Percentiles rank a stretch among this genome's conserved stretches.
Evolutionary conservation across 2,888 invertebrate genomes (phyloP).

Genomic region (Cheilosia pagana): DNA sequence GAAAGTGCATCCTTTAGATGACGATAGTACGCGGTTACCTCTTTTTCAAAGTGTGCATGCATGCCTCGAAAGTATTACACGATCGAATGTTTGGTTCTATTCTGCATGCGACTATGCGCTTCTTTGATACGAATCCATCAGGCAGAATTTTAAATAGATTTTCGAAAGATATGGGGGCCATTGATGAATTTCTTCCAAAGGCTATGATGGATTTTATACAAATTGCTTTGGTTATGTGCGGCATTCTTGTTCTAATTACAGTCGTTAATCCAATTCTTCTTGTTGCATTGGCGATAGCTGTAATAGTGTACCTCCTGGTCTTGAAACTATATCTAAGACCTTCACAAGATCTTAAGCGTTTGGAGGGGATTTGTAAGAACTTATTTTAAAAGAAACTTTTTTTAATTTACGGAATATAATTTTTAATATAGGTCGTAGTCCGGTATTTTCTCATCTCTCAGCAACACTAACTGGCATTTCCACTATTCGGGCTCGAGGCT

Average conservation of each 20-base stretch:
- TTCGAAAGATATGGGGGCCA: constrained; percentile 89
- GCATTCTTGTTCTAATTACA: constrained; percentile 89
- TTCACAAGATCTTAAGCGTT: constrained; percentile 89
- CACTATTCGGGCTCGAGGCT: constrained; percentile 92
- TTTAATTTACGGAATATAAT: neutral
- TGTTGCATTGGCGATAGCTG: constrained; percentile 87
- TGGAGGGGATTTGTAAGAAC: constrained; percentile 88
- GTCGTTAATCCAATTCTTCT: constrained; percentile 88
- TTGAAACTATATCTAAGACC: constrained; percentile 89
- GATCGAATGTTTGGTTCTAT: constrained; percentile 93
- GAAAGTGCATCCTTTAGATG: constrained; percentile 76
- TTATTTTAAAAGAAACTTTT: neutral
- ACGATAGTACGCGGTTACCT: constrained; percentile 86
- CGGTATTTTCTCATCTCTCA: constrained; percentile 96
- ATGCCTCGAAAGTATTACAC: constrained; percentile 90
- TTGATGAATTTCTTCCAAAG: constrained; percentile 86
- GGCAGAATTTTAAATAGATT: constrained; percentile 90
- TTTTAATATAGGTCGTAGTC: constrained; percentile 88
- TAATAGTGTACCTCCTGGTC: constrained; percentile 86
- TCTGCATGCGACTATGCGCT: constrained; percentile 90
- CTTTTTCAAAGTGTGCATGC: constrained; percentile 91
- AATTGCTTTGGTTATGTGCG: constrained; percentile 86
- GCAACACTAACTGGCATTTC: constrained; percentile 93
- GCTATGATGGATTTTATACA: constrained; percentile 85
- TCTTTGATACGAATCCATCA: constrained; percentile 94